Evolutionary conservation across 2,888 invertebrate species (phyloP), one percentile per base, ranked within the genome.

Genomic region (Metacarcinus magister): DNA sequence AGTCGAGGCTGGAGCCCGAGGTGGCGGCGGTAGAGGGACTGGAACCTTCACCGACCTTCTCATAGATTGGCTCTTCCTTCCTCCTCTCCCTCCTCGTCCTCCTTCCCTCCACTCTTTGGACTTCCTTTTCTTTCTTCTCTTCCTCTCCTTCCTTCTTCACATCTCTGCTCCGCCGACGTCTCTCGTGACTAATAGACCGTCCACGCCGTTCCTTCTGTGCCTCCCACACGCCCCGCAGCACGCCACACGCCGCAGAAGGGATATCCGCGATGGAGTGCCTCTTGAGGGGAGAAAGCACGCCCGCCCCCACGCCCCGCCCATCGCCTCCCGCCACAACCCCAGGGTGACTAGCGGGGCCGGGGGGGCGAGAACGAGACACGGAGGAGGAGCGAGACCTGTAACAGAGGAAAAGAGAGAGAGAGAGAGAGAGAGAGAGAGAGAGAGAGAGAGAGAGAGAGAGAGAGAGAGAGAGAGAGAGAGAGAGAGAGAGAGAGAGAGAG

Each of bases 251-350:
- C 46, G 94, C 95, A 8, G 93, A 89, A 7, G 96, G 97, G 19
- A 97, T 95, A 48, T 96, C 96, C 7, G 97, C 96, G 54, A 97
- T 97, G 75, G 97, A 97, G 92, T 97, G 97, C 28, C 97, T 39
- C 90, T 96, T 97, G 67, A 82, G 82, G 28, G 90, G 75, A 75
- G 94, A 67, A 23, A 39, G 19, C 75, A 67, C 54, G 7, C 32
- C 8, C 28, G 92, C 28, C 96, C 95, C 48, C 91, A 94, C 7
- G 95, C 93, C 44, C n/a, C 54, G 82, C 94, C 93, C 87, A 95
- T 82, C 46, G 75, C n/a, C 7, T 28, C 39, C 90, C 43, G 94
- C 28, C 67, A 13, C n/a, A 43, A 67, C 54, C 19, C 32, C 75
- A 82, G 94, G 39, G 19, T 94, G 92, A 60, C 94, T 94, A 23